These are phyloP conservation scores for Cataglyphis rosenhaueri DNA, from an alignment of 2,888 invertebrate species.

Conservation along the genomic window DNA sequence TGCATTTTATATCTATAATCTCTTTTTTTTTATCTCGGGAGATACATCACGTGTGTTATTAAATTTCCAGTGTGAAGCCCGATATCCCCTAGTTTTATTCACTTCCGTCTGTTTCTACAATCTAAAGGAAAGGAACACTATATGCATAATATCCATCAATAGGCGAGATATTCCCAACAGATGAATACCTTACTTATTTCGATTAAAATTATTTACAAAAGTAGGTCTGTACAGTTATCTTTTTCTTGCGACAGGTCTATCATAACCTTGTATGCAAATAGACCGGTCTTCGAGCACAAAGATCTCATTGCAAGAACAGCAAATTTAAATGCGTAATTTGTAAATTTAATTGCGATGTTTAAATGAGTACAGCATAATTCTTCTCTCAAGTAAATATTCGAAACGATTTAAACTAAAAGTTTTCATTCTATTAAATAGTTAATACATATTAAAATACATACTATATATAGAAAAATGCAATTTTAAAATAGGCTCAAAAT, in stretches of 20 bases:
- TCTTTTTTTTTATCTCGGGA: constrained; percentile 46
- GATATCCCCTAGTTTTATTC: constrained; percentile 66
- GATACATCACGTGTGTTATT: constrained; percentile 57
- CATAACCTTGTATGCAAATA: constrained; percentile 79
- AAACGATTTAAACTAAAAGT: constrained; percentile 21
- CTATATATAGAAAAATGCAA: not conserved
- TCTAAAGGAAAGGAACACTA: constrained; percentile 81
- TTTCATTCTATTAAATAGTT: not conserved
- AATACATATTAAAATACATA: not conserved
- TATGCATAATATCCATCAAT: constrained; percentile 81
- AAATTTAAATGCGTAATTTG: not conserved
- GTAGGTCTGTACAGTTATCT: constrained; percentile 68
- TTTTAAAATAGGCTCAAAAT: not conserved
- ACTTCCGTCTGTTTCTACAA: constrained; percentile 67
- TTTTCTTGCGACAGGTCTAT: constrained; percentile 75
- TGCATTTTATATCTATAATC: constrained; percentile 22
- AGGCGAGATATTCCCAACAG: constrained; percentile 78
- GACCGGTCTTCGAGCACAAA: constrained; percentile 73
- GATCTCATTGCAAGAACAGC: constrained; percentile 73
- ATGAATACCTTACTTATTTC: constrained; percentile 76
- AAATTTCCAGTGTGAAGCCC: constrained; percentile 71
- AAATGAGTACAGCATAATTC: constrained; percentile 63
- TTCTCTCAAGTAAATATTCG: constrained; percentile 64
- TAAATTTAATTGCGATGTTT: constrained; percentile 33
- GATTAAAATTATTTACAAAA: constrained; percentile 80